Base-by-base conservation (phyloP, 2,888 invertebrate genomes). In the Oxycera nigricornis region DNA sequence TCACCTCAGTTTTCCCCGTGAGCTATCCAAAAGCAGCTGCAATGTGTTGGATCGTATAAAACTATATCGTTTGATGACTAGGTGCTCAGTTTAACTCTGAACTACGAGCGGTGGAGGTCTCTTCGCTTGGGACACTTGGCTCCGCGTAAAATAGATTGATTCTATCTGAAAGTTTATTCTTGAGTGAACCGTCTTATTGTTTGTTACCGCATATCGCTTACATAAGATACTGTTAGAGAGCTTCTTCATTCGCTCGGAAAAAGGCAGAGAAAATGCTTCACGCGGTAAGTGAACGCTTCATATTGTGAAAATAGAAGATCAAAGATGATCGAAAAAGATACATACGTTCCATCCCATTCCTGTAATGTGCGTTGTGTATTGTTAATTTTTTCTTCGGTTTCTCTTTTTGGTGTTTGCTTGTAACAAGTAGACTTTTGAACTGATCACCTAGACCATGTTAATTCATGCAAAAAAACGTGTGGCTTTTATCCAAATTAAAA, bases 231-330 rank as follows among this genome's bases (percentile, higher is more conserved):
- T 9, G 50, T 14, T 50, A 68, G 50, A 68, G 28, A 50, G 67
- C 24, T 65, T 39, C 9, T 20, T 46, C 24, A n/a, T 24, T 46
- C 14, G 17, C 14, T 17, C 28, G 39, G 46, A 50, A 28, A 24
- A 41, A 46, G 17, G n/a, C n/a, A n/a, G n/a, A 68, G 50, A 50
- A 26, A 22, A 39, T n/a, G 17, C 24, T 68, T 50, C 50, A 28
- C 67, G 67, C 67, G 67, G 67, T 68, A 68, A 68, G 67, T 68
- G 67, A 68, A n/a, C n/a, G 46, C 17, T 46, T 46, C 11, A 3
- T n/a, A 46, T 46, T 46, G 46, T 46, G 46, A n/a, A n/a, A n/a
- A n/a, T n/a, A n/a, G n/a, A n/a, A n/a, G n/a, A n/a, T n/a, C n/a
- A n/a, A n/a, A n/a, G n/a, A n/a, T n/a, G n/a, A n/a, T n/a, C n/a